Evolutionary conservation across 2,797 vertebrate genomes (phyloP).

Genomic region (Poliocrania exsul): DNA sequence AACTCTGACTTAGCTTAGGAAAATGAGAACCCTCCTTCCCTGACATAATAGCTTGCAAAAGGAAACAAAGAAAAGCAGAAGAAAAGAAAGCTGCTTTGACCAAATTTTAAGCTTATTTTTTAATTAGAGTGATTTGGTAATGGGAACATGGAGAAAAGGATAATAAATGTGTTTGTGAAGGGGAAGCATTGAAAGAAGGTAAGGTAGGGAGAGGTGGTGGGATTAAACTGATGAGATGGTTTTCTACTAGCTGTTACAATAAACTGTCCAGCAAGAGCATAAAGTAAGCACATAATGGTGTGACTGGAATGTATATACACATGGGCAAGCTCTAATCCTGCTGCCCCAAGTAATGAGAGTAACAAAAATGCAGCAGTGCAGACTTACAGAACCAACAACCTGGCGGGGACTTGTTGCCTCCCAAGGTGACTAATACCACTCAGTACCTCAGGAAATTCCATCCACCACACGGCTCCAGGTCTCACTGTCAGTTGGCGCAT

Average conservation of each 20-base stretch:
- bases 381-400: background rate
- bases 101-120: background rate
- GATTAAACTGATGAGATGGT: background rate
- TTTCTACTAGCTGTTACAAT: background rate
- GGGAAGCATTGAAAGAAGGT: background rate
- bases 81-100: background rate
- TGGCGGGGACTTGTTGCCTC: background rate
- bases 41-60: background rate
- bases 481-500: fast-evolving
- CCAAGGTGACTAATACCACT: background rate
- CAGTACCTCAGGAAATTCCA: background rate
- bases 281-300: background rate
- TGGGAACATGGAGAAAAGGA: background rate
- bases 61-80: background rate
- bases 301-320: background rate
- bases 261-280: background rate
- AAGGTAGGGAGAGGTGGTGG: background rate
- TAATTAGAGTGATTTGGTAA: background rate
- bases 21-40: background rate
- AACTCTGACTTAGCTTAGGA: background rate
- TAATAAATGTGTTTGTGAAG: fast-evolving
- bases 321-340: fast-evolving
- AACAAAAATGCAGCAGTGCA: background rate
- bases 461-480: background rate
- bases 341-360: background rate